These are phyloP conservation scores for Lordiphosa collinella DNA, from an alignment of 1,140 invertebrate species.

Conservation along the genomic window DNA sequence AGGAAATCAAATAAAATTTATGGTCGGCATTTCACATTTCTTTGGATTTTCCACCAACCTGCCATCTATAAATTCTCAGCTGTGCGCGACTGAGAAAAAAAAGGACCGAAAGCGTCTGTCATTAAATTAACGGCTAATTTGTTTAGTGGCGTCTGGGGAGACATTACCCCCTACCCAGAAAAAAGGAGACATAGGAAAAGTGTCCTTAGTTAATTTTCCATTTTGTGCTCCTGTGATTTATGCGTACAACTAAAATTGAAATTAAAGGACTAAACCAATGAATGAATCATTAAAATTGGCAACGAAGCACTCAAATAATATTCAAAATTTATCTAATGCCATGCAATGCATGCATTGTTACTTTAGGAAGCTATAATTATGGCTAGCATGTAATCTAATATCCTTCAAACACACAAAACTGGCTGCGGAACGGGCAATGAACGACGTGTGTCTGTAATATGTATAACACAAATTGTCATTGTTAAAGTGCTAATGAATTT, in stretches of 20 bases:
- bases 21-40: slow-evolving; percentile 32
- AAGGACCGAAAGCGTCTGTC: slow-evolving; percentile 59
- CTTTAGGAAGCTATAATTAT: slow-evolving; percentile 60
- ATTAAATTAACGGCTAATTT: slow-evolving; percentile 77
- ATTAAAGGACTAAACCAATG: slow-evolving; percentile 16
- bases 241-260: slow-evolving; percentile 25
- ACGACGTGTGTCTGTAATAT: slow-evolving; percentile 18
- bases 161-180: slow-evolving; percentile 28
- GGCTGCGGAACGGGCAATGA: neutral
- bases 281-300: slow-evolving; percentile 31
- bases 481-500: slow-evolving; percentile 73
- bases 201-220: slow-evolving; percentile 37
- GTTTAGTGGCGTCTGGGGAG: slow-evolving; percentile 75
- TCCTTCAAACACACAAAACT: slow-evolving; percentile 18
- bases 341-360: slow-evolving; percentile 40
- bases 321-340: slow-evolving; percentile 17
- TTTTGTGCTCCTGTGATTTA: slow-evolving; percentile 27
- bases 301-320: slow-evolving; percentile 21
- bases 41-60: slow-evolving; percentile 28
- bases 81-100: slow-evolving; percentile 26
- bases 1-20: slow-evolving; percentile 65
- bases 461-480: slow-evolving; percentile 63
- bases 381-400: slow-evolving; percentile 54
- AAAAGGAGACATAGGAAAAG: slow-evolving; percentile 28
- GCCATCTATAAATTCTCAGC: slow-evolving; percentile 58